Conservation (phyloP, 2,888 invertebrate species). For the Bugula neritina region DNA sequence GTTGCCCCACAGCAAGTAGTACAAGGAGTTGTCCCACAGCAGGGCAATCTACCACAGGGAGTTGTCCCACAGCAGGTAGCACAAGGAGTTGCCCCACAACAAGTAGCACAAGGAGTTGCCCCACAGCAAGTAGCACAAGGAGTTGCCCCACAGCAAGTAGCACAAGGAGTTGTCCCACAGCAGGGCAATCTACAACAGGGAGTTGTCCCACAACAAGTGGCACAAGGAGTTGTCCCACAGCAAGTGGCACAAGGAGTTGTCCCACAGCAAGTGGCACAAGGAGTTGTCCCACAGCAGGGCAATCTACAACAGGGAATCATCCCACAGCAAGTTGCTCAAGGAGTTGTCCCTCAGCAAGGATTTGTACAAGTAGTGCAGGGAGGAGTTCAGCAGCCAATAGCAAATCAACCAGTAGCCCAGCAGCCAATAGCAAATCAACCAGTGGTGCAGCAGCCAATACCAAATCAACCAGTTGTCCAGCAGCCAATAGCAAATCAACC, state of each 20-base stretch:
- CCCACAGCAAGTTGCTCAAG: not conserved
- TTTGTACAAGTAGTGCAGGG: not conserved
- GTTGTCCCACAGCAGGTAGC: not conserved
- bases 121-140: not conserved
- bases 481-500: too few species aligned
- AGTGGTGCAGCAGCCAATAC: not conserved
- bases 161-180: not conserved
- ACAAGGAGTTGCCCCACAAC: not conserved
- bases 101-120: not conserved
- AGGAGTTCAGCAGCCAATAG: not conserved
- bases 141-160: not conserved
- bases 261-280: not conserved
- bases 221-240: not conserved
- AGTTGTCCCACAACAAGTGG: constrained; percentile 2
- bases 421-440: too few species aligned
- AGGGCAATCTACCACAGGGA: not conserved
- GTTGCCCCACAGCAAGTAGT: not conserved
- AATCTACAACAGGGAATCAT: not conserved
- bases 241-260: not conserved
- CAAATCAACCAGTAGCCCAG: not conserved
- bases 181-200: not conserved
- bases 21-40: not conserved
- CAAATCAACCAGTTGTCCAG: not conserved
- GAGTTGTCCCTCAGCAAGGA: not conserved
- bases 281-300: not conserved